These are phyloP conservation scores for Ameiurus melas DNA, from an alignment of 2,113 vertebrate species.

Conservation along the genomic window DNA sequence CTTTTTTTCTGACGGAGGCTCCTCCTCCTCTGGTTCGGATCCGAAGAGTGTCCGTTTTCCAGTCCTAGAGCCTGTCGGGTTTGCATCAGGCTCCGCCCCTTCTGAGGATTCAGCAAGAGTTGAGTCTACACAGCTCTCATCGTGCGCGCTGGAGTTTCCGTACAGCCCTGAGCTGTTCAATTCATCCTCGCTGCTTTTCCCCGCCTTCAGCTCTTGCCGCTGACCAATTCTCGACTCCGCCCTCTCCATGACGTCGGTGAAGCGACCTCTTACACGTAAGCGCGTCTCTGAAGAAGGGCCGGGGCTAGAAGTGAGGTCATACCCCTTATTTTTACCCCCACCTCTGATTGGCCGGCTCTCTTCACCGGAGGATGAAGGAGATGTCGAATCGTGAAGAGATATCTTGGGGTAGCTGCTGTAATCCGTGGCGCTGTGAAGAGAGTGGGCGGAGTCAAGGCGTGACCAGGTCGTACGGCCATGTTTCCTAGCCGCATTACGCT, in stretches of 20 bases:
- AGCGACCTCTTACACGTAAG: constrained; percentile 33
- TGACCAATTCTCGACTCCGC: constrained; percentile 49
- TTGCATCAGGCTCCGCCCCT: constrained; percentile 58
- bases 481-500: constrained; percentile 85
- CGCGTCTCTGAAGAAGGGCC: constrained; percentile 62
- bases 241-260: constrained; percentile 48
- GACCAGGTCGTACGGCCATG: constrained; percentile 74
- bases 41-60: constrained; percentile 87
- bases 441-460: constrained; percentile 66
- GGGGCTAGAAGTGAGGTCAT: constrained; percentile 58
- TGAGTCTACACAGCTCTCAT: constrained; percentile 40
- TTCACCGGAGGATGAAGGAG: constrained; percentile 75
- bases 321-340: constrained; percentile 53
- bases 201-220: constrained; percentile 33
- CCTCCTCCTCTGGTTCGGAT: constrained; percentile 73
- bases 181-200: constrained; percentile 44
- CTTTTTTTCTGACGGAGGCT: constrained; percentile 89
- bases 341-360: constrained; percentile 37
- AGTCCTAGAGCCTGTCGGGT: constrained; percentile 68
- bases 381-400: constrained; percentile 85
- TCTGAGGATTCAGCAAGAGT: constrained; percentile 49
- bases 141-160: not conserved
- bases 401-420: constrained; percentile 90
- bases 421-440: constrained; percentile 83
- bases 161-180: constrained; percentile 13